phyloP scores from a whole-genome alignment of 1,140 invertebrate genomes.

The Neuroterus valhalla region DNA sequence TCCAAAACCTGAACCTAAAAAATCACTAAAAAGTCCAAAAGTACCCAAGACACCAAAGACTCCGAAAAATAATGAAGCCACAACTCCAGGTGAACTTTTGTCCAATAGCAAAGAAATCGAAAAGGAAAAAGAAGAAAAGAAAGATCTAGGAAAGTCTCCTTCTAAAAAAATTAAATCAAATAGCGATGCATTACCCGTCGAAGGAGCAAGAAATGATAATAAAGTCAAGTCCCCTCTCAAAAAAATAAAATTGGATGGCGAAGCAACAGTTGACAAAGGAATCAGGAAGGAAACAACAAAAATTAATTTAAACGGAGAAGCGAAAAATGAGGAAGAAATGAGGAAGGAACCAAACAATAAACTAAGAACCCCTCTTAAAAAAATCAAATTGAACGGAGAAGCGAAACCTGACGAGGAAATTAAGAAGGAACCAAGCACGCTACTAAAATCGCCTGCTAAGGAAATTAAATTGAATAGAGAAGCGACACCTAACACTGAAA shows the following conservation, averaged over 20 bases:
- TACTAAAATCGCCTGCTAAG: neutral
- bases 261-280: neutral
- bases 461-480: too few relatives aligned
- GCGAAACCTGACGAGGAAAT: neutral
- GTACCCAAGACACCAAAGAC: too few relatives aligned
- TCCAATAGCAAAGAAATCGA: too few relatives aligned
- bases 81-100: too few relatives aligned
- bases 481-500: too few relatives aligned
- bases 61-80: too few relatives aligned
- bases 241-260: neutral
- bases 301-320: conserved; percentile 19
- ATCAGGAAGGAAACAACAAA: neutral
- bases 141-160: neutral
- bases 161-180: neutral
- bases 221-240: neutral
- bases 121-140: neutral
- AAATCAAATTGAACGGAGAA: neutral
- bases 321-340: too few relatives aligned
- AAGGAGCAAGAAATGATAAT: neutral
- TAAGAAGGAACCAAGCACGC: neutral
- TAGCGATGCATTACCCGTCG: neutral
- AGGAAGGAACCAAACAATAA: neutral
- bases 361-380: neutral
- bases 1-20: too few relatives aligned
- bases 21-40: too few relatives aligned